Conservation (phyloP, 1,140 invertebrate species). For the Brachionus paranguensis region DNA sequence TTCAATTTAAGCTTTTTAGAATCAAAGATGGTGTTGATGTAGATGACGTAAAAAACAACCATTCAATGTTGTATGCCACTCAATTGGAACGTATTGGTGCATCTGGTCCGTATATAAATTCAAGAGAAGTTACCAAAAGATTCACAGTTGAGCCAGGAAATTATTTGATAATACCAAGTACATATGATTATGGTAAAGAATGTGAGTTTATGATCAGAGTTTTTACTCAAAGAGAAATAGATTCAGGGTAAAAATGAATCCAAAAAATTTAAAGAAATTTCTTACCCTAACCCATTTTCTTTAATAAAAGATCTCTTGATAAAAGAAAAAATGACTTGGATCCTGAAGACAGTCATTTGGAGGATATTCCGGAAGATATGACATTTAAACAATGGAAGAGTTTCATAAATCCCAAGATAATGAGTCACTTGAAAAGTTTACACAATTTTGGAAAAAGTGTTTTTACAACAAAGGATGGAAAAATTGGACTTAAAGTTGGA, state of each 20-base stretch:
- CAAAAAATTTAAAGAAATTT: neutral
- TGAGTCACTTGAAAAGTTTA: neutral
- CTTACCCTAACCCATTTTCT: no score
- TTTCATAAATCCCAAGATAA: conserved; percentile 5
- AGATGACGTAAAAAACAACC: neutral
- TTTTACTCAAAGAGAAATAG: conserved; percentile 53
- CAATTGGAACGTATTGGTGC: conserved; percentile 42
- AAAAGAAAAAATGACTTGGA: neutral
- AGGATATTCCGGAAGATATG: conserved; percentile 25
- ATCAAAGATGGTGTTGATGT: neutral
- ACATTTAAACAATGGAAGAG: conserved; percentile 31
- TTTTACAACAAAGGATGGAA: neutral
- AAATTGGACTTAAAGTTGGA: neutral
- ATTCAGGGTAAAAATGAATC: neutral
- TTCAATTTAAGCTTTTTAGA: conserved; percentile 38
- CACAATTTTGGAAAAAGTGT: neutral
- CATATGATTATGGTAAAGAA: conserved; percentile 60
- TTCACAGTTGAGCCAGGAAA: conserved; percentile 57
- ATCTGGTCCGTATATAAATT: conserved; percentile 51
- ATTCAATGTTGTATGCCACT: conserved; percentile 12
- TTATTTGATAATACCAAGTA: conserved; percentile 64
- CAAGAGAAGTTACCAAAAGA: conserved; percentile 50
- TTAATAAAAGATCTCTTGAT: neutral
- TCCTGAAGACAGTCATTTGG: conserved; percentile 3
- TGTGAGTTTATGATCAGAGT: conserved; percentile 62